These are phyloP conservation scores for Montipora efflorescens DNA, from an alignment of 64 coral and sea anemone species.

Conservation along the genomic window DNA sequence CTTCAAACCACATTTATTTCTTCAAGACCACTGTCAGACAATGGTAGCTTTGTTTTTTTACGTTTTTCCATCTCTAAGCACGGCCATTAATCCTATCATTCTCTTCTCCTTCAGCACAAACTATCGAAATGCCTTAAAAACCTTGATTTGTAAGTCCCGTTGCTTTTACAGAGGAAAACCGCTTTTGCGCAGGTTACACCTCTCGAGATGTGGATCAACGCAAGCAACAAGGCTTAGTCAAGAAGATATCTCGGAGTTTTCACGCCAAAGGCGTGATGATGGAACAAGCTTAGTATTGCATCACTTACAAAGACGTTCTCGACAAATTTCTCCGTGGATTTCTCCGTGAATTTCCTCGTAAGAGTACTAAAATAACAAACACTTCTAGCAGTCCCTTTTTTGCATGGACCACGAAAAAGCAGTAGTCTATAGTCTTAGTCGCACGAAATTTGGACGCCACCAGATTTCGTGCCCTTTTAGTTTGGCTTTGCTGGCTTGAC, in stretches of 20 bases:
- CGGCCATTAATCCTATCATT: constrained; percentile 32
- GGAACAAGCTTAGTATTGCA: neutral
- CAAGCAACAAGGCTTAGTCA: neutral
- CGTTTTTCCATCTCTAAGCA: constrained; percentile 34
- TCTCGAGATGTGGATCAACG: neutral
- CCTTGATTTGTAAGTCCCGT: neutral
- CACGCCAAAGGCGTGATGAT: neutral
- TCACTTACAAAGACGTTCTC: neutral
- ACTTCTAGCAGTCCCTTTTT: too few species aligned
- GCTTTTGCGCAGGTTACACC: neutral
- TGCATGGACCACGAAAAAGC: too few species aligned
- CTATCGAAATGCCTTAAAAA: constrained; percentile 14
- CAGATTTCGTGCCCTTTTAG: too few species aligned
- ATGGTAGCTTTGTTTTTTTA: constrained; percentile 31
- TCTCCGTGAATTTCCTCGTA: neutral
- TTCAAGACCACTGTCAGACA: neutral
- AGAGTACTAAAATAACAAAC: too few species aligned
- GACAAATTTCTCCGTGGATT: neutral
- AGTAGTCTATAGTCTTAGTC: too few species aligned
- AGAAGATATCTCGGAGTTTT: neutral
- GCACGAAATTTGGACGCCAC: too few species aligned
- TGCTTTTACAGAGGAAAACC: neutral
- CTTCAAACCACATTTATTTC: neutral
- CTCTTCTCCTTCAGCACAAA: constrained; percentile 38
- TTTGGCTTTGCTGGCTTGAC: too few species aligned